Percentiles rank a stretch among this genome's conserved stretches.
phyloP scores from a whole-genome alignment of 2,888 invertebrate genomes.

The Drosophila subsilvestris region DNA sequence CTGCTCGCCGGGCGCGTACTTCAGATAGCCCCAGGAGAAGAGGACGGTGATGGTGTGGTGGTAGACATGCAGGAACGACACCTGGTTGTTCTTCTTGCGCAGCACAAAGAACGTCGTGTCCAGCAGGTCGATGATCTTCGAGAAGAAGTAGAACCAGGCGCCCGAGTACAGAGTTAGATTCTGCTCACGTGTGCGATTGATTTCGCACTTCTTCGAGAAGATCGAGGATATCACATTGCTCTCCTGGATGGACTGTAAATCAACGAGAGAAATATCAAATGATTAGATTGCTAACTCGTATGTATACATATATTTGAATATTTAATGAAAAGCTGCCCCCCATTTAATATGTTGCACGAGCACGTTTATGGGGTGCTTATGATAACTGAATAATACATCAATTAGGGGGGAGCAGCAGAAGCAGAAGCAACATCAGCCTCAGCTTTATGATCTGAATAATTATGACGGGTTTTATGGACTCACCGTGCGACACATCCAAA shows the following conservation, averaged over 20 bases:
- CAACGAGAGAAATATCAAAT: neutral
- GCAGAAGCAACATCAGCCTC: too few species aligned
- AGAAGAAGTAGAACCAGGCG: conserved; percentile 92
- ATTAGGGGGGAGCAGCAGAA: neutral
- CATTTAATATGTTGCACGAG: conserved; percentile 21
- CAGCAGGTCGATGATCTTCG: conserved; percentile 90
- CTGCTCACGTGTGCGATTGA: conserved; percentile 78
- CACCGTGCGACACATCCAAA: conserved; percentile 86
- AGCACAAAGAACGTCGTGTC: conserved; percentile 95
- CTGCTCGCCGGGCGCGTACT: conserved; percentile 88
- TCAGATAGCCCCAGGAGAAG: conserved; percentile 91
- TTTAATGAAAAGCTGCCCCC: neutral
- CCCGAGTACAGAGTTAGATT: conserved; percentile 86
- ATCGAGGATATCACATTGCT: conserved; percentile 80
- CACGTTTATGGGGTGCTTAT: conserved; percentile 17
- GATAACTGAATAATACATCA: conserved; percentile 37
- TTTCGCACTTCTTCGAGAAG: conserved; percentile 81
- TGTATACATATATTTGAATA: neutral
- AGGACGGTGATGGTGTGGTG: conserved; percentile 93
- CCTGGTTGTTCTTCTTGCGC: conserved; percentile 94
- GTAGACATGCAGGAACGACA: conserved; percentile 94
- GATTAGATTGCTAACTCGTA: too few species aligned
- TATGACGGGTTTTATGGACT: conserved; percentile 48
- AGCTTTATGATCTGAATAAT: neutral
- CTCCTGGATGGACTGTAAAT: conserved; percentile 74